Evolutionary conservation across 2,113 vertebrate genomes (phyloP).

Genomic region (Actenoides lindsayi): DNA sequence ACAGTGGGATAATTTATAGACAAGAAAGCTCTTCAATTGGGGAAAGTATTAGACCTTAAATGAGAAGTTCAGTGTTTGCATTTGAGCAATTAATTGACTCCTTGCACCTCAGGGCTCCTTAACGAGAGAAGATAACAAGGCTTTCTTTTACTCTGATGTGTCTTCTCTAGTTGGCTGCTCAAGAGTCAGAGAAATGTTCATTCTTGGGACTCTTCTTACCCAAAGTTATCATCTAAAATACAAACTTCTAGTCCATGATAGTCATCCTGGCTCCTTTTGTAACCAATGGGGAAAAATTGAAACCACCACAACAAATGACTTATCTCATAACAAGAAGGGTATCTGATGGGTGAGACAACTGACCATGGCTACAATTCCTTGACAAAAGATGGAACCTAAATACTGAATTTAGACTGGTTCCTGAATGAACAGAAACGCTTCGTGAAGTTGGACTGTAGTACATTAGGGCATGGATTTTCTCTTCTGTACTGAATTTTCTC

Average conservation of each 20-base stretch:
- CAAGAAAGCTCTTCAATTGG: not conserved
- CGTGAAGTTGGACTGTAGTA: not conserved
- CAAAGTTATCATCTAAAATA: not conserved
- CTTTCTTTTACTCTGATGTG: accelerated
- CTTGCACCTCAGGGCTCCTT: not conserved
- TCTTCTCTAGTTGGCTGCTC: not conserved
- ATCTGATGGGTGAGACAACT: not conserved
- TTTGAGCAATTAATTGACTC: not conserved
- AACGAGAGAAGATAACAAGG: not conserved
- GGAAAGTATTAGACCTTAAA: not conserved
- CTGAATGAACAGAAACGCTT: not conserved
- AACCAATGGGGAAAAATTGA: not conserved
- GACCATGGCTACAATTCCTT: not conserved
- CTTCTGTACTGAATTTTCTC: not conserved
- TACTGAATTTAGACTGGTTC: not conserved
- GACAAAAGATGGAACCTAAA: not conserved
- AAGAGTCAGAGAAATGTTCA: not conserved
- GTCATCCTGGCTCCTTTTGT: not conserved
- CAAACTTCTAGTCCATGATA: not conserved
- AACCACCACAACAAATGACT: not conserved
- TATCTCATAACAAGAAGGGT: not conserved
- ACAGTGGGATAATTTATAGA: conserved; percentile 1
- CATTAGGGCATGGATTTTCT: not conserved
- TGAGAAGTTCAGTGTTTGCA: not conserved
- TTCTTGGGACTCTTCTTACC: not conserved